phyloP scores from a whole-genome alignment of 2,113 vertebrate genomes.

The Mystacornis crossleyi region DNA sequence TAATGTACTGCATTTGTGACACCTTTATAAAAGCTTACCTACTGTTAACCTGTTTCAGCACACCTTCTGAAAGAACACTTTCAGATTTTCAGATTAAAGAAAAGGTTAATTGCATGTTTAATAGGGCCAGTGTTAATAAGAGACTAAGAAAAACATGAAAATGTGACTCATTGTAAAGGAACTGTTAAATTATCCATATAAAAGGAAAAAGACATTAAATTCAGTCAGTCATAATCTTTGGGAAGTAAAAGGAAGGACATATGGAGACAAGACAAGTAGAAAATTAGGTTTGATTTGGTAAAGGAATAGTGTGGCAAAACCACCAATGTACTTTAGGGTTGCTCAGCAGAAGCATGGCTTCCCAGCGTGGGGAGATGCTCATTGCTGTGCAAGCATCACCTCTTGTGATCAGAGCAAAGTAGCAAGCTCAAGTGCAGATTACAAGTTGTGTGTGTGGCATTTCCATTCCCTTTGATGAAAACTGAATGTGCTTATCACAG shows the following conservation, averaged over 20 bases:
- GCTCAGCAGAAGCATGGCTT: neutral
- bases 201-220: neutral
- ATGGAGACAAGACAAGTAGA: neutral
- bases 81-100: neutral
- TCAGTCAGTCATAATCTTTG: neutral
- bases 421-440: neutral
- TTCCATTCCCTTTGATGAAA: constrained; percentile 17
- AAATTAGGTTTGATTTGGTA: neutral
- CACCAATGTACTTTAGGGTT: neutral
- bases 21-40: neutral
- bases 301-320: neutral
- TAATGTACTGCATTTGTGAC: neutral
- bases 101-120: neutral
- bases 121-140: neutral
- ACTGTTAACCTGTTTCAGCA: neutral
- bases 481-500: neutral
- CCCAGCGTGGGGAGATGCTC: neutral
- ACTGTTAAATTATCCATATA: neutral
- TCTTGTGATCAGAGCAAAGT: neutral
- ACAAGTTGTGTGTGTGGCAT: neutral
- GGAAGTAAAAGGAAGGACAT: neutral
- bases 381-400: neutral
- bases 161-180: neutral
- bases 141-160: neutral
- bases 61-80: neutral